Base-by-base conservation (phyloP, 2,113 vertebrate genomes). In the Semicossyphus pulcher region DNA sequence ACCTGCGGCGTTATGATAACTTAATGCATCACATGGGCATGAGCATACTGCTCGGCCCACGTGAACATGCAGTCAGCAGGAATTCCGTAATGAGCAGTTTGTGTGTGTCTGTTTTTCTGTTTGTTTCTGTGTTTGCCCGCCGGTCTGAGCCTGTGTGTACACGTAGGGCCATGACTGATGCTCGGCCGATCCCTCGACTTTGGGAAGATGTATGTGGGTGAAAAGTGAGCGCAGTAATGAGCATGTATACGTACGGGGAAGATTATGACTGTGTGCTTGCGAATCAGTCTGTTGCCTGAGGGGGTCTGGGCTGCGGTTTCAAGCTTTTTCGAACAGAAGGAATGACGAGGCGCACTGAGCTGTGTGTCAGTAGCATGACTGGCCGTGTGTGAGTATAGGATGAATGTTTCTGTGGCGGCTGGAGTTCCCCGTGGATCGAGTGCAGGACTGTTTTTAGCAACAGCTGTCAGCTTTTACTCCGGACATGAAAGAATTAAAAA, bases 341-440 rank as follows among this genome's bases (percentile, higher is more conserved):
- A 75, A 74, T 83, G 88, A 90, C 85, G 83, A 86, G 72, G 59
- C 84, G 67, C 76, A 74, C 84, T 42, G 62, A 65, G 44, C 28
- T 45, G 73, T 87, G 86, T 81, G 86, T 81, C 83, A 81, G 76
- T 49, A 64, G 76, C 74, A 81, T 87, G 85, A 86, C 81, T 78
- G 8, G 52, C 74, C n/a, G 32, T 68, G 67, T 85, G 76, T 85
- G 80, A 82, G 81, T 72, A 28, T 41, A 66, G 66, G 72, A 72
- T 88, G 73, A 69, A 80, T 78, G 66, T 57, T 5, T 78, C 63
- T 78, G 81, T 20, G 81, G 89, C 86, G 61, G 72, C 76, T 72
- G 88, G 91, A 91, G 88, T 89, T 91, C 80, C 91, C 84, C 88
- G 37, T 5, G 34, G 53, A 89, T 87, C 80, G 88, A 76, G 69